Evolutionary conservation across 2,797 vertebrate species (phyloP), one percentile per base, ranked within the genome.

Genomic region (Rhyacichthys aspro): DNA sequence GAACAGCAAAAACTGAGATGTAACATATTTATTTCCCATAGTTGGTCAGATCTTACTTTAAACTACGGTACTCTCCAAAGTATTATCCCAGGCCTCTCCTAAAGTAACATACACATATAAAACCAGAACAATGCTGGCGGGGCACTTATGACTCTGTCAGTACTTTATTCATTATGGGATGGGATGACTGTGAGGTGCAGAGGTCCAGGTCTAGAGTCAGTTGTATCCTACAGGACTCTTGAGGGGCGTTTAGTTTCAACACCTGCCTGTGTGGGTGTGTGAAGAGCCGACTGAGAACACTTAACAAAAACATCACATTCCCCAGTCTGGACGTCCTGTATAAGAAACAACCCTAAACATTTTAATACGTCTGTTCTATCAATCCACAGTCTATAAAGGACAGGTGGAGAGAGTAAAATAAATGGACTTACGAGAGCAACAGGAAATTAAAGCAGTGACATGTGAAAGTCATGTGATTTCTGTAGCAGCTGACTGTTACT

Each of bases 201-300:
- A 37, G 39, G 47, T 63, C 43, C 49, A 55, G 55, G 34, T 19
- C 43, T 45, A 15, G 18, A 43, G 63, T 67, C 59, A 59, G 56
- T 67, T 59, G 38, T 12, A 55, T 67, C 59, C n/a, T 59, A 67
- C 12, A 18, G 23, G 0, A 46, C 59, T 76, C 79, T 74, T 33
- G 68, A 47, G 81, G 74, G 56, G 33, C 49, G 33, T 66, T 66
- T 5, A 19, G 52, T 84, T 77, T 78, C 55, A 61, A 59, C 85
- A 88, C 83, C 84, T 88, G 84, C 72, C 74, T 77, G 84, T 82
- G 89, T 89, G 88, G 88, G 86, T 59, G 88, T 87, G 81, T 78
- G 84, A 88, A 80, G 71, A 74, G 59, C 81, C 47, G 42, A 57
- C 32, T 55, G 46, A 55, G 64, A 74, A 69, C 76, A 72, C 67